Base-by-base conservation (phyloP, 2,113 vertebrate genomes). In the Triplophysa siluroides region DNA sequence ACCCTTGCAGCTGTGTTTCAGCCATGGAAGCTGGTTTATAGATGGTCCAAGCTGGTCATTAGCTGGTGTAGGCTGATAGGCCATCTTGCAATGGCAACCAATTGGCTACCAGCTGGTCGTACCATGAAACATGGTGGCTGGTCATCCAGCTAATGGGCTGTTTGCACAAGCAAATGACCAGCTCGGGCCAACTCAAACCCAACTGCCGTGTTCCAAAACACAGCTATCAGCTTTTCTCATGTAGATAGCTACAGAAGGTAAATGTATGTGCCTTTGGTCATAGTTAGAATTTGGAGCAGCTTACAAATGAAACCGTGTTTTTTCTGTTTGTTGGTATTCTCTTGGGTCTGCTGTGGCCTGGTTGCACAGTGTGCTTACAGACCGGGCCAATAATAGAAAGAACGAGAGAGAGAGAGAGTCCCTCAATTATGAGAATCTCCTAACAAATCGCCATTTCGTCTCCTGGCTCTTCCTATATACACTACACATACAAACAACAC, bases 291-390 rank as follows among this genome's bases (percentile, higher is more conserved):
- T 74, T 61, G 61, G 12, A 62, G 56, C 54, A 62, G 56, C 54
- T 56, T 47, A 26, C 23, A 61, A 64, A 76, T n/a, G 29, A 21
- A 29, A 65, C 26, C 43, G 33, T 38, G 65, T 50, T 43, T 56
- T 72, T 72, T 73, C 45, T 73, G 64, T 80, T 73, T 63, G 78
- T 54, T 65, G 74, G 78, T 73, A 29, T 76, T 76, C 60, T 52
- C 60, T 47, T 71, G 61, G 58, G 67, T 0, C 26, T 3, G 21
- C 43, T 62, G 45, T 73, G 78, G n/a, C 70, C 79, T 66, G 47
- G 62, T 68, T 75, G 64, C 56, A 41, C 64, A 66, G 71, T 81
- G 61, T 66, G 61, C 62, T 67, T 62, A 26, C 23, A 58, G 71
- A 43, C 24, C 4, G 16, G 18, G 19, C 18, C 19, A 18, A 65